These are phyloP conservation scores for Lagodon rhomboides DNA, from an alignment of 2,797 vertebrate genomes.

Conservation along the genomic window DNA sequence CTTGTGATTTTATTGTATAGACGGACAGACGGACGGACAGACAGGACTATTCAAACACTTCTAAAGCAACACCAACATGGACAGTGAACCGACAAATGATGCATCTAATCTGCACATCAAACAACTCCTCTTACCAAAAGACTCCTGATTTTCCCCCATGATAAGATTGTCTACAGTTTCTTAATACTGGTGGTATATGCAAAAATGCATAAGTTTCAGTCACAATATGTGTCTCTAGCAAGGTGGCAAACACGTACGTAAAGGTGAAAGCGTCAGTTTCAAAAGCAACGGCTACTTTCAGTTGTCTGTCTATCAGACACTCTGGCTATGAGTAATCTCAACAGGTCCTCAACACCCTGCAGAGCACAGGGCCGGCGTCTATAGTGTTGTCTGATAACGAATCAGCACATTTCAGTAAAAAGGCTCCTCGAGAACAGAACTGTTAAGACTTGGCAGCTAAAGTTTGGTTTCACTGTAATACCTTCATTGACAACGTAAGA, in stretches of 20 bases:
- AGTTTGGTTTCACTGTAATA: slow-evolving; percentile 73
- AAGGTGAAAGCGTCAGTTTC: slow-evolving; percentile 77
- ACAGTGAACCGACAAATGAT: slow-evolving; percentile 72
- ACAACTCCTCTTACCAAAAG: slow-evolving; percentile 48
- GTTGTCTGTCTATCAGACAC: slow-evolving; percentile 75
- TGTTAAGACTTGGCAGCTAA: slow-evolving; percentile 54
- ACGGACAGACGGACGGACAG: slow-evolving; percentile 21
- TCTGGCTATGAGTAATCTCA: slow-evolving; percentile 82
- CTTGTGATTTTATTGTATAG: slow-evolving; percentile 49
- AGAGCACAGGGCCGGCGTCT: slow-evolving; percentile 68
- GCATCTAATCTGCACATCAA: slow-evolving; percentile 64
- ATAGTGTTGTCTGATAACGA: slow-evolving; percentile 76
- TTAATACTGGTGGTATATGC: slow-evolving; percentile 81
- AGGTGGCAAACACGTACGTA: slow-evolving; percentile 62
- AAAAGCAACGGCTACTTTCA: slow-evolving; percentile 88
- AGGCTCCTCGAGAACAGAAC: slow-evolving; percentile 58
- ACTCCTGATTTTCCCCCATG: slow-evolving; percentile 61
- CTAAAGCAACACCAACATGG: slow-evolving; percentile 63
- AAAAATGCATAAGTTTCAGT: slow-evolving; percentile 78
- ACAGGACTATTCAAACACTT: slow-evolving; percentile 43
- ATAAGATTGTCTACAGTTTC: slow-evolving; percentile 79
- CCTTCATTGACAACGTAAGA: slow-evolving; percentile 68
- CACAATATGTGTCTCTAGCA: slow-evolving; percentile 64
- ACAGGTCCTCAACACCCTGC: slow-evolving; percentile 56
- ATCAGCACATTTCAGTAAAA: slow-evolving; percentile 73